Conservation (phyloP, 2,888 invertebrate species). For the Diarsia mendica region DNA sequence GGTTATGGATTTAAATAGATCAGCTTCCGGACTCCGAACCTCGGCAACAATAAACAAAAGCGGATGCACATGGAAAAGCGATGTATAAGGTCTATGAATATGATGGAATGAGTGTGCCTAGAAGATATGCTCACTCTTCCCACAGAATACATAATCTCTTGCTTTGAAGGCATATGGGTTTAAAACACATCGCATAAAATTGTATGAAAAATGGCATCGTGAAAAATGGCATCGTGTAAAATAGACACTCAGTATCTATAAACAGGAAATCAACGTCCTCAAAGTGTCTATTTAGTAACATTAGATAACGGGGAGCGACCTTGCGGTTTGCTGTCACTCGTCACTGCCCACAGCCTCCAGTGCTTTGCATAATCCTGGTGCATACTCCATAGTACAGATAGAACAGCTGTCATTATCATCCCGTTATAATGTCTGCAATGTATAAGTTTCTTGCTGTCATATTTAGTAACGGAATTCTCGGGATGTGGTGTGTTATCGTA, state of each 20-base stretch:
- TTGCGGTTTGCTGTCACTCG: slow-evolving; percentile 66
- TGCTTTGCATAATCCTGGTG: slow-evolving; percentile 73
- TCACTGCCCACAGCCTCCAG: slow-evolving; percentile 55
- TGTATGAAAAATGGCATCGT: not conserved
- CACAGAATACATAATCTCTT: no score
- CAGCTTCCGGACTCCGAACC: not conserved
- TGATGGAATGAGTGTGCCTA: no score
- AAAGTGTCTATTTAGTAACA: slow-evolving; percentile 43
- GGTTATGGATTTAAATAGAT: not conserved
- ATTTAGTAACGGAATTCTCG: slow-evolving; percentile 65
- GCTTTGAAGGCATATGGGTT: no score
- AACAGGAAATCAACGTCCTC: slow-evolving; percentile 5
- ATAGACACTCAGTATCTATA: not conserved
- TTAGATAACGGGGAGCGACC: slow-evolving; percentile 66
- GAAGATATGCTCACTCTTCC: no score
- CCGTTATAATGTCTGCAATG: slow-evolving; percentile 64
- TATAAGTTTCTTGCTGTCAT: slow-evolving; percentile 62
- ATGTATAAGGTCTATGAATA: no score
- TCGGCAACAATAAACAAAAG: not conserved
- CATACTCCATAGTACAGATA: slow-evolving; percentile 23
- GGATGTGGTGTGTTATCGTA: slow-evolving; percentile 47
- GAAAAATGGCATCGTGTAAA: not conserved
- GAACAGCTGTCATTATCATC: slow-evolving; percentile 63
- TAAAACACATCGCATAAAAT: no score
- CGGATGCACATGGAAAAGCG: no score